phyloP scores from a whole-genome alignment of 2,113 vertebrate species.

The Cettia cetti region DNA sequence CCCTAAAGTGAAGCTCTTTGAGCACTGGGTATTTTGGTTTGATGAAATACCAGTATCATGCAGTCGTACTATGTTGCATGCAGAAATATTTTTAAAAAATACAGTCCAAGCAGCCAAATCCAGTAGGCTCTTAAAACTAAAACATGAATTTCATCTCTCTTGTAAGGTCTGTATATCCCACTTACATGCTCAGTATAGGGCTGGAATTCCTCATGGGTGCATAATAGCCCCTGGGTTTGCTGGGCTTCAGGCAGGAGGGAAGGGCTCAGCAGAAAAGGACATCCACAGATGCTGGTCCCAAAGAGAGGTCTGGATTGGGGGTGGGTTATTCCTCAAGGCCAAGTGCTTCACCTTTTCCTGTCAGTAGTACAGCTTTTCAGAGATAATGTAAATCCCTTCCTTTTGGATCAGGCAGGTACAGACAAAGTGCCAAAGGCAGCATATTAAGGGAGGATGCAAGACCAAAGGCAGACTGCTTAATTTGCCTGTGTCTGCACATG shows the following conservation, averaged over 20 bases:
- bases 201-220: not conserved
- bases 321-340: not conserved
- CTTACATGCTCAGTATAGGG: not conserved
- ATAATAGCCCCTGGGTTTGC: not conserved
- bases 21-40: not conserved
- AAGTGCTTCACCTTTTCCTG: not conserved
- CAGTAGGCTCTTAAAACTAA: not conserved
- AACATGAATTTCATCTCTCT: not conserved
- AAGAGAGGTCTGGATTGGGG: not conserved
- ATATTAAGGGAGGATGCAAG: not conserved
- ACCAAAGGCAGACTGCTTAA: not conserved
- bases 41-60: not conserved
- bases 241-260: not conserved
- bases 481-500: not conserved
- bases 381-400: slow-evolving; percentile 18
- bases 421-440: slow-evolving; percentile 11
- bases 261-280: not conserved
- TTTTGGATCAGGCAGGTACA: slow-evolving; percentile 46
- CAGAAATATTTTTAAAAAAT: not conserved
- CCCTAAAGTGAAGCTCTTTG: not conserved
- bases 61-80: not conserved
- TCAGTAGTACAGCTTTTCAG: not conserved
- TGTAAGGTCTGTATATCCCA: not conserved
- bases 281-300: not conserved
- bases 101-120: not conserved